Evolutionary conservation across 2,113 vertebrate genomes (phyloP).

Genomic region (Myanophis thanlyinensis): DNA sequence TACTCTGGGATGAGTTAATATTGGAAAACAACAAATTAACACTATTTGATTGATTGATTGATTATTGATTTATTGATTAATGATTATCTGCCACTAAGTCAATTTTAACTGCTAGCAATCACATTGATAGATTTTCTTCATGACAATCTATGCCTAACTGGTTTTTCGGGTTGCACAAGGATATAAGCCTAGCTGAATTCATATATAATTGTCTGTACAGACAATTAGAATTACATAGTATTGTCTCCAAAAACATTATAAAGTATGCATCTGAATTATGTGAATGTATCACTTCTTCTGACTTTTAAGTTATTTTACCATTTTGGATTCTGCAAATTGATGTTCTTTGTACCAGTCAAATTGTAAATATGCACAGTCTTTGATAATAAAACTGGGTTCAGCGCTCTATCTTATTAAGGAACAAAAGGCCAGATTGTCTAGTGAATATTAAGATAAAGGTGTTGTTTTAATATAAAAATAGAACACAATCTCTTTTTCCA

Average conservation of each 20-base stretch:
- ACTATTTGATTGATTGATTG: neutral
- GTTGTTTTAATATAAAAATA: conserved; percentile 44
- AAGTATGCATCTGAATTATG: neutral
- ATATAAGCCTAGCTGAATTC: neutral
- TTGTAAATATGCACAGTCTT: neutral
- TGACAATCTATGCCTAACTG: neutral
- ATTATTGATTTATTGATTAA: neutral
- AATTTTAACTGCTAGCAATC: neutral
- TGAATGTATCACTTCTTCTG: neutral
- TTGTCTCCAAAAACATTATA: neutral
- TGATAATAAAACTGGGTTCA: conserved; percentile 28
- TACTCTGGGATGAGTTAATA: neutral
- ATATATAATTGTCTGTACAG: too few species aligned
- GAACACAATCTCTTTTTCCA: conserved; percentile 38
- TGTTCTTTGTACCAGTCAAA: neutral
- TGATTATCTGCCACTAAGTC: neutral
- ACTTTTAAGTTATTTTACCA: neutral
- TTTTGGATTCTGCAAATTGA: neutral
- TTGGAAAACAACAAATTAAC: neutral
- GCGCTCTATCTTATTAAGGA: neutral
- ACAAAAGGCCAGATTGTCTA: conserved; percentile 17
- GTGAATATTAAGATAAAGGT: conserved; percentile 22
- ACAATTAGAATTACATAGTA: neutral
- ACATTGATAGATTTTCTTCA: neutral
- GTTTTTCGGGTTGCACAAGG: neutral